Evolutionary conservation across 2,113 vertebrate species (phyloP), one percentile per base, ranked within the genome.

Genomic region (Pangasianodon gigas): DNA sequence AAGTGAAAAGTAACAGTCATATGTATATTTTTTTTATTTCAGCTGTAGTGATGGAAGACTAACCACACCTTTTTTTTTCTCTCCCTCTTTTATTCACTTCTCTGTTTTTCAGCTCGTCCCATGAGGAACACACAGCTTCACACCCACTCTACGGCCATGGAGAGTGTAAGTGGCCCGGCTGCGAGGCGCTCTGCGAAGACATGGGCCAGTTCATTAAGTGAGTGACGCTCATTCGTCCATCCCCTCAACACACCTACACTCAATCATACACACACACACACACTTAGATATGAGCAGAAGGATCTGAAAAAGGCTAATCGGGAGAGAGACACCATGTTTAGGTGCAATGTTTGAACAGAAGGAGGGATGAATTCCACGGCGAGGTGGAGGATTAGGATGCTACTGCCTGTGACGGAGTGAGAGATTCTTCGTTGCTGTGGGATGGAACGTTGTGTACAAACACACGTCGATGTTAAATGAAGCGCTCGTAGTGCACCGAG

Each of bases 141-240:
- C 98, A 99, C 95, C 98, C 97, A 41, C 97, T 99, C 58, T 99
- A 98, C 0, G 98, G 98, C 93, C 98, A 99, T 13, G 98, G 98
- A 90, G 98, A 99, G 95, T 99, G 98, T 94, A 99, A 99, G 94
- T 99, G 98, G 98, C 98, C 98, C 0, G 98, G 98, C 94, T 99
- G 98, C 92, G 98, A 99, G 96, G 98, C 98, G 91, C 97, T 99
- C 93, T 99, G 98, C 91, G 98, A 99, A 92, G 98, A 99, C 96
- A 96, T 99, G 96, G 98, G 98, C 93, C 98, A 99, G 95, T 99
- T 99, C 93, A 97, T 99, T 95, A 99, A 99, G 98, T 99, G 93
- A 96, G 97, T 95, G n/a, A 86, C 29, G 4, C 10, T 11, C 56
- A 71, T 84, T 37, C n/a, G 88, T 94, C 32, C 71, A 52, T 80